phyloP scores from a whole-genome alignment of 1,140 invertebrate species.

The Drosophila subobscura region DNA sequence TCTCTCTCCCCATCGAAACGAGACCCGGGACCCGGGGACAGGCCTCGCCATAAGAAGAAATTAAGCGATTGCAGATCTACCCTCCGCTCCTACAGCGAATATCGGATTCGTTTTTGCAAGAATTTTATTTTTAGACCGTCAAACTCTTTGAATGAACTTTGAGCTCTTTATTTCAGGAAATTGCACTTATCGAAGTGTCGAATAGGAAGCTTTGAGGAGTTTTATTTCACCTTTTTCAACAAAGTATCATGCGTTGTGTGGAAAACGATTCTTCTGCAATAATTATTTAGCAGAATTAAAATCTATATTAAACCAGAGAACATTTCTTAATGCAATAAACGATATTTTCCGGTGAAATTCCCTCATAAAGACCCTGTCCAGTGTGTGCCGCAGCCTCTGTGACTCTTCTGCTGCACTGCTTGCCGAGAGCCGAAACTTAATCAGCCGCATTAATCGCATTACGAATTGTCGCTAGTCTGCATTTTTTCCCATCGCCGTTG shows the following conservation, averaged over 20 bases:
- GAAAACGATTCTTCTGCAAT: too few species aligned
- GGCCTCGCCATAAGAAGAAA: neutral
- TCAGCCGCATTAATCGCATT: conserved; percentile 76
- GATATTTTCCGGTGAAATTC: too few species aligned
- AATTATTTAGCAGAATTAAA: too few species aligned
- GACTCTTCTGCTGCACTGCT: conserved; percentile 5
- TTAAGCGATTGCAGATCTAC: conserved; percentile 4
- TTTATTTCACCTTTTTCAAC: too few species aligned
- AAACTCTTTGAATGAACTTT: neutral
- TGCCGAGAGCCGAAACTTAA: conserved; percentile 58
- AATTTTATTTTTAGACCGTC: neutral
- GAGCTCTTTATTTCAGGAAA: neutral
- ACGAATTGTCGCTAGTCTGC: conserved; percentile 66
- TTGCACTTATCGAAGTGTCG: neutral
- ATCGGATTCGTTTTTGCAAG: conserved; percentile 3
- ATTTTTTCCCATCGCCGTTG: conserved; percentile 53
- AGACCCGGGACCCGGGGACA: too few species aligned
- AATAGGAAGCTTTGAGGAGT: too few species aligned
- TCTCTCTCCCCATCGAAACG: too few species aligned
- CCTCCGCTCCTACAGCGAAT: neutral
- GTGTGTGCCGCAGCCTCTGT: conserved; percentile 2
- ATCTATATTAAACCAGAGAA: too few species aligned
- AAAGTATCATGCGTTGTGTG: too few species aligned
- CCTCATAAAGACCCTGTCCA: neutral
- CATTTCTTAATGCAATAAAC: too few species aligned